Evolutionary conservation across 2,797 vertebrate species (phyloP).

Genomic region (Limosa lapponica): DNA sequence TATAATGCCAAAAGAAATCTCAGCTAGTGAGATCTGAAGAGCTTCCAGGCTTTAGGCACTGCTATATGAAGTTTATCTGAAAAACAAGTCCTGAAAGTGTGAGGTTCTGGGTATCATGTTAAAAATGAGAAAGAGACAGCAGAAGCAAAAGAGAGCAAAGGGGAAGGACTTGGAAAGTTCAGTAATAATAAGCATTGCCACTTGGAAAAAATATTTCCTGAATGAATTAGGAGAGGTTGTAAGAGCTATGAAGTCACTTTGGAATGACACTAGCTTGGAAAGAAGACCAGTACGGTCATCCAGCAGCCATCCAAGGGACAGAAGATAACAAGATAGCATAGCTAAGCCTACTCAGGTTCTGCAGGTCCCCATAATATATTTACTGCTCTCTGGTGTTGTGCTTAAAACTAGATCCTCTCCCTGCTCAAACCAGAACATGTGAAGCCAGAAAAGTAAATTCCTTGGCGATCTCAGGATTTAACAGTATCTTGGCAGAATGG

Average conservation of each 20-base stretch:
- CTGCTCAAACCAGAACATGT: neutral
- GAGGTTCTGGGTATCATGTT: neutral
- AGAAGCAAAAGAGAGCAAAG: neutral
- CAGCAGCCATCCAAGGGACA: neutral
- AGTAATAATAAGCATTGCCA: neutral
- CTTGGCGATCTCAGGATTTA: neutral
- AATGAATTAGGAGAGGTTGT: neutral
- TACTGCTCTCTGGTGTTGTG: neutral
- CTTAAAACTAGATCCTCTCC: neutral
- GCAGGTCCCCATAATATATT: neutral
- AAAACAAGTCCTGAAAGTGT: slow-evolving; percentile 6
- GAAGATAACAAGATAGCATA: neutral
- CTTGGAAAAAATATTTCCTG: neutral
- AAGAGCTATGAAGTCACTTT: neutral
- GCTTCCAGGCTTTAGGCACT: slow-evolving; percentile 19
- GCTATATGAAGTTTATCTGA: slow-evolving; percentile 8
- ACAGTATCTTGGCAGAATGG: neutral
- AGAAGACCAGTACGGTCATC: neutral
- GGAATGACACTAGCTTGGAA: neutral
- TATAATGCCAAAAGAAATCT: slow-evolving; percentile 57
- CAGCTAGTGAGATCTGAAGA: slow-evolving; percentile 49
- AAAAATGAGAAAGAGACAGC: neutral
- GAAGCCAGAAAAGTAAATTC: neutral
- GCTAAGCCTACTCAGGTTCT: neutral
- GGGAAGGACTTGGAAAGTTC: neutral